Conservation (phyloP, 2,888 invertebrate genomes). For the Sylvicola cinctus region DNA sequence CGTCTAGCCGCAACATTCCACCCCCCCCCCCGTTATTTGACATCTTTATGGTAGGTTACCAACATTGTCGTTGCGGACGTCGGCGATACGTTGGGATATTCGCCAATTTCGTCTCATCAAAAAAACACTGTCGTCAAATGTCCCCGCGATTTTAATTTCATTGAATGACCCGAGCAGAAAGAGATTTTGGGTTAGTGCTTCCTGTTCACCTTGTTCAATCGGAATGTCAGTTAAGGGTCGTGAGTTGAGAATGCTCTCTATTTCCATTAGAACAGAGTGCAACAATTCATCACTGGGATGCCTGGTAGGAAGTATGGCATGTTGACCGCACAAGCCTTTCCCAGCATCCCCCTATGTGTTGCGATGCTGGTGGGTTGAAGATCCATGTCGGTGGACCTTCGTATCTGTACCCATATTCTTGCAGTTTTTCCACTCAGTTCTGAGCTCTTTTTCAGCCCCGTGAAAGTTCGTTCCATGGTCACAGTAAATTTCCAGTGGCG, state of each 20-base stretch:
- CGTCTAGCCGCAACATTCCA: no score
- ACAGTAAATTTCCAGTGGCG: conserved; percentile 4
- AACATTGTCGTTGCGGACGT: no score
- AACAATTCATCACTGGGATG: neutral
- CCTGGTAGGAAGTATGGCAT: neutral
- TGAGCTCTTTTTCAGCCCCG: conserved; percentile 5
- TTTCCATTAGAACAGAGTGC: neutral
- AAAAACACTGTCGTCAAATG: no score
- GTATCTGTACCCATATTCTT: neutral
- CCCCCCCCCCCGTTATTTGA: no score
- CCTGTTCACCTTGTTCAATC: conserved; percentile 6
- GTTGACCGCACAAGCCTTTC: conserved; percentile 6
- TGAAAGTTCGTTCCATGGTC: conserved; percentile 9
- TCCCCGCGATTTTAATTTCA: no score
- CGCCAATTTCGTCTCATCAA: no score
- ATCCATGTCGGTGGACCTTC: neutral
- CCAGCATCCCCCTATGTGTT: conserved; percentile 8
- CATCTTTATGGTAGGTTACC: no score
- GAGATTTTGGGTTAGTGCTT: no score
- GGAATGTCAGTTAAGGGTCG: conserved; percentile 2
- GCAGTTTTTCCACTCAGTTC: neutral
- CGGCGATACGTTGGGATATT: no score
- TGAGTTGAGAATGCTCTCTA: neutral
- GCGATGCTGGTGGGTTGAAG: conserved; percentile 1
- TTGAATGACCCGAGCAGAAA: no score